Evolutionary conservation across 2,797 vertebrate genomes (phyloP).

Genomic region (Gymnoscopelus microlampas): DNA sequence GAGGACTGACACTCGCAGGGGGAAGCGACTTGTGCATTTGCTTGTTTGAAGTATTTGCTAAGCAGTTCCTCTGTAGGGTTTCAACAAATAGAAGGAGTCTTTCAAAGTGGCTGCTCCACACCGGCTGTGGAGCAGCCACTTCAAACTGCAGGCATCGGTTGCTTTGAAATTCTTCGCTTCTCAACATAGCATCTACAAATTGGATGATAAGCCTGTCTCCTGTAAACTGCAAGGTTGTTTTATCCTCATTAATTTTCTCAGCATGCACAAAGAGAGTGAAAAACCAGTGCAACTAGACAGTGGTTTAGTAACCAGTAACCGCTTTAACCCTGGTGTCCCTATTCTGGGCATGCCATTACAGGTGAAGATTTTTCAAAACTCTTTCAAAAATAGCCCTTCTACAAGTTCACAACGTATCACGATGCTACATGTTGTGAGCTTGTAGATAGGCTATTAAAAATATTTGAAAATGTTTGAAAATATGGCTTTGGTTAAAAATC

Average conservation of each 20-base stretch:
- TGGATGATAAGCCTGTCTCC: constrained; percentile 47
- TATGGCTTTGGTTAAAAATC: background rate
- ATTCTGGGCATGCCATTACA: too few relatives aligned
- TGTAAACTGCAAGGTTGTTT: constrained; percentile 42
- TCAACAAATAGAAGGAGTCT: constrained; percentile 60
- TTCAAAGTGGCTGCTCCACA: constrained; percentile 49
- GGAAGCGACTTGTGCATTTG: constrained; percentile 58
- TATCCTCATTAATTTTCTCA: constrained; percentile 64
- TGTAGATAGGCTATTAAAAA: too few relatives aligned
- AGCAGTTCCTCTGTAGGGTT: constrained; percentile 56
- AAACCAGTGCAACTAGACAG: constrained; percentile 35
- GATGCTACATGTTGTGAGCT: too few relatives aligned
- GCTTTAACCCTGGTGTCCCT: too few relatives aligned
- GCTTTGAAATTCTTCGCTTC: constrained; percentile 59
- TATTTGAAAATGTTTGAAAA: background rate
- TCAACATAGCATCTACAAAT: constrained; percentile 53
- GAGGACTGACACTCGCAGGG: constrained; percentile 58
- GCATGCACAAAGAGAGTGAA: constrained; percentile 40
- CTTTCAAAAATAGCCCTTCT: too few relatives aligned
- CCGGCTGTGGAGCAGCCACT: constrained; percentile 65
- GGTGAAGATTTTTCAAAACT: too few relatives aligned
- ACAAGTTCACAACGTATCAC: too few relatives aligned
- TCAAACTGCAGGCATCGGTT: constrained; percentile 64
- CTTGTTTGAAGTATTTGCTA: constrained; percentile 74
- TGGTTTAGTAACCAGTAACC: constrained; percentile 7